Evolutionary conservation across 2,888 invertebrate species (phyloP), one percentile per base, ranked within the genome.

Genomic region (Nezara viridula): DNA sequence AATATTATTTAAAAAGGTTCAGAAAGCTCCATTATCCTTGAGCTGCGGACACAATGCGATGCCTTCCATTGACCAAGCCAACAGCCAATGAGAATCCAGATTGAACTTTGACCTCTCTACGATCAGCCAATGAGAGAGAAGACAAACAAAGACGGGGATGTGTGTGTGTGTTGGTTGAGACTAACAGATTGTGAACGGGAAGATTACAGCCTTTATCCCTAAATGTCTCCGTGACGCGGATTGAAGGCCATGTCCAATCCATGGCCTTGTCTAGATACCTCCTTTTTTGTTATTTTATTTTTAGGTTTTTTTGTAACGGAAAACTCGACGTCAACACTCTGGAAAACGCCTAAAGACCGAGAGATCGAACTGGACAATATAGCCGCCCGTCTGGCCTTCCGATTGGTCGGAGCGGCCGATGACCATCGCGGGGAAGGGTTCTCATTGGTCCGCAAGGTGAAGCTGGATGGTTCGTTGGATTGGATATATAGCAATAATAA

Each of bases 241-340:
- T 24, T 60, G 52, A 86, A 86, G 86, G 86, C 86, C 86, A 86
- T 86, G 52, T 60, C 86, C 86, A 86, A 86, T 86, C 86, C 86
- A 16, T 14, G 86, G 86, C 52, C 86, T 55, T 86, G 52, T 52
- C 55, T 55, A 37, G 14, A 32, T 55, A 55, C 40, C 86, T 24
- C 27, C 40, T 86, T 86, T 86, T 55, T 50, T 86, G 49, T 86
- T 52, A 50, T 86, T 50, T 55, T 55, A 52, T 86, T 55, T 86
- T 86, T 81, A n/a, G 12, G 9, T 47, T 81, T 81, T 81, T 81
- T 81, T 81, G 40, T 81, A 81, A 81, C 40, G 81, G 81, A 81
- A 81, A 81, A 44, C 44, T n/a, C 60, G 52, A 86, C 86, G 86
- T 55, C 86, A 86, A 86, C 50, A 60, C 86, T 50, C 55, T 40